Evolutionary conservation across 2,797 vertebrate genomes (phyloP), one percentile per base, ranked within the genome.

Genomic region (Rhynchonycteris naso): DNA sequence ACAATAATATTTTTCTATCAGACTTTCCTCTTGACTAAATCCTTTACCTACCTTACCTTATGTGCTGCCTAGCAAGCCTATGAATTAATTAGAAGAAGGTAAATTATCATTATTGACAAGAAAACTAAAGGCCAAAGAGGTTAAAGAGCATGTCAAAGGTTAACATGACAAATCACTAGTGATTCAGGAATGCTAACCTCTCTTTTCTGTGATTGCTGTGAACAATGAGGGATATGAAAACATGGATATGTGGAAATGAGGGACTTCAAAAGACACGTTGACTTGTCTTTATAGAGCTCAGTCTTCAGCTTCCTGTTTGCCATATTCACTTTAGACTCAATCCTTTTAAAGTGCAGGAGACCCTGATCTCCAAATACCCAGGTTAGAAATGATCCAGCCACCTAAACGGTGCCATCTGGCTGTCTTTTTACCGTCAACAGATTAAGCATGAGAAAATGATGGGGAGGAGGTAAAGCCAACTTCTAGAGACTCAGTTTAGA

Each of bases 101-200:
- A 76, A 83, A 47, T 33, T 78, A 14, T 89, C 83, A 52, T 83
- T 85, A 88, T 59, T 84, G 85, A 76, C 80, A 72, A 93, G 76
- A 88, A 91, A 75, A 93, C 50, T 43, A 8, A 85, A 90, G 74
- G 66, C 59, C 43, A 79, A 79, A 89, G 71, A 95, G 63, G 69
- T 83, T 85, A 88, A 92, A 54, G 90, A 94, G 74, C 76, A 80
- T 47, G 88, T 81, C 90, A 72, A 38, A 90, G 78, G 92, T 95
- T 94, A 96, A 59, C 61, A 79, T 3, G 65, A 93, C 63, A 91
- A 94, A 86, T 88, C 59, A 86, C 85, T 84, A 76, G 88, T 90
- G 80, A 94, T 71, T 61, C 69, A 33, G 43, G 22, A 74, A 56
- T n/a, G 65, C 58, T 85, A 72, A 90, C 84, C 50, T 90, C 68